A percentile compares a stretch with the other conserved stretches of the same genome.
phyloP scores from a whole-genome alignment of 2,797 vertebrate species.

The Neostethus bicornis region DNA sequence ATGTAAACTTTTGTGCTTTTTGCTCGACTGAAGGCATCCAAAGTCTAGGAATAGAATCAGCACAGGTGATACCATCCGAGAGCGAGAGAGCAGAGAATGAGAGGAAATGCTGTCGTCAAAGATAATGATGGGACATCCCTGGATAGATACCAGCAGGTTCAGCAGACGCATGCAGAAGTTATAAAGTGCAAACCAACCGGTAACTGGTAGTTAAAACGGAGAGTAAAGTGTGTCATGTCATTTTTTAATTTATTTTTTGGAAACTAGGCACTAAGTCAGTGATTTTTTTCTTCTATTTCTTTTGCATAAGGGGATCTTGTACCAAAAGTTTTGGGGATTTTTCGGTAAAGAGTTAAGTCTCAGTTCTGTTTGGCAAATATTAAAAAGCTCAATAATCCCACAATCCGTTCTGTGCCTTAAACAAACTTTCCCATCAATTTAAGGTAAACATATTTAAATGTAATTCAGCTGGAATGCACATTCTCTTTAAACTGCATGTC shows the following conservation, averaged over 20 bases:
- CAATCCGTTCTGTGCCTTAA: not conserved
- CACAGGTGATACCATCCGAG: slow-evolving; percentile 42
- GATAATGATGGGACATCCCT: slow-evolving; percentile 40
- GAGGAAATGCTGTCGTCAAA: slow-evolving; percentile 35
- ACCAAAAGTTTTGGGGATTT: not conserved
- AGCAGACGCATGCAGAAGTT: not conserved
- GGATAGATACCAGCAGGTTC: slow-evolving; percentile 11
- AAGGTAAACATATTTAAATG: not conserved
- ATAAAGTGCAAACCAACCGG: not conserved
- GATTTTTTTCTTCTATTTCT: too few species aligned
- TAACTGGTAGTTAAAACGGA: not conserved
- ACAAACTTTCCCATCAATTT: not conserved
- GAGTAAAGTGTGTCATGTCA: not conserved
- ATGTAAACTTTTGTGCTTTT: slow-evolving; percentile 50
- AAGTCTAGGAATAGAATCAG: slow-evolving; percentile 63
- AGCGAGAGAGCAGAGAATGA: slow-evolving; percentile 25
- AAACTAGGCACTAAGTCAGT: not conserved
- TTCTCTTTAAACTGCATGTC: not conserved
- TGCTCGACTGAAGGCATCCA: slow-evolving; percentile 37
- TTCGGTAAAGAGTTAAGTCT: not conserved
- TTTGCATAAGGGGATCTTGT: not conserved
- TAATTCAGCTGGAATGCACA: not conserved
- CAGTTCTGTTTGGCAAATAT: not conserved
- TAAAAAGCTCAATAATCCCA: too few species aligned
- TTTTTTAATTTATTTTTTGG: not conserved